Base-by-base conservation (phyloP, 2,888 invertebrate genomes). In the Vesta saturnalis region DNA sequence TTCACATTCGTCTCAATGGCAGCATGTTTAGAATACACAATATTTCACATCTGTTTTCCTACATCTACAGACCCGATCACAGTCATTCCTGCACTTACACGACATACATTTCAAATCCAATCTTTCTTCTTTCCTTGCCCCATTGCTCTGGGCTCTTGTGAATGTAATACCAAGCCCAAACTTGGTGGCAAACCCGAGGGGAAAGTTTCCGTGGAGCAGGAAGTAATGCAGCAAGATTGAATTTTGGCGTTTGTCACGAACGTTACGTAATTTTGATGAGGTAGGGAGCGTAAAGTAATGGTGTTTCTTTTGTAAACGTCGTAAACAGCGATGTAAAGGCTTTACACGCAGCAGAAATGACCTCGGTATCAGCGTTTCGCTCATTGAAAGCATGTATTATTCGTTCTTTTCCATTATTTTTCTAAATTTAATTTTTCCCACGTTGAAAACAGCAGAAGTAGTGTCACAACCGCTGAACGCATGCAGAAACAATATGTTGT, bases 41-140 rank as follows among this genome's bases (percentile, higher is more conserved):
- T 14, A 55, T 15, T 23, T 55, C 8, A 55, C 12, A 8, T 23
- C 55, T 1, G 55, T 21, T 14, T 55, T 55, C 30, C 23, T 55
- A 5, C 23, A 55, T 1, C 55, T 15, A 23, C 55, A 55, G 3
- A 23, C 55, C 14, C 22, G 10, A 23, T 15, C 55, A n/a, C 23
- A 55, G 14, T 23, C 23, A 14, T 55, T 55, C n/a, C 23, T 55
- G 15, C 55, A 55, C 22, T 55, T 55, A 15, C 55, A 18, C 2
- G 23, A 60, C n/a, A 60, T 47, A 21, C 12, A 47, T 60, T 60
- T 60, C 14, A 60, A 23, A 1, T n/a, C n/a, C n/a, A n/a, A n/a
- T n/a, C 18, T 46, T 60, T n/a, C 23, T 22, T 3, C 10, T 1
- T 55, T 55, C 18, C 55, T 22, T 22, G 1, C 15, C 22, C 55